A percentile compares a stretch with the other conserved stretches of the same genome.
Evolutionary conservation across 2,797 vertebrate genomes (phyloP).

Genomic region (Trachurus trachurus): DNA sequence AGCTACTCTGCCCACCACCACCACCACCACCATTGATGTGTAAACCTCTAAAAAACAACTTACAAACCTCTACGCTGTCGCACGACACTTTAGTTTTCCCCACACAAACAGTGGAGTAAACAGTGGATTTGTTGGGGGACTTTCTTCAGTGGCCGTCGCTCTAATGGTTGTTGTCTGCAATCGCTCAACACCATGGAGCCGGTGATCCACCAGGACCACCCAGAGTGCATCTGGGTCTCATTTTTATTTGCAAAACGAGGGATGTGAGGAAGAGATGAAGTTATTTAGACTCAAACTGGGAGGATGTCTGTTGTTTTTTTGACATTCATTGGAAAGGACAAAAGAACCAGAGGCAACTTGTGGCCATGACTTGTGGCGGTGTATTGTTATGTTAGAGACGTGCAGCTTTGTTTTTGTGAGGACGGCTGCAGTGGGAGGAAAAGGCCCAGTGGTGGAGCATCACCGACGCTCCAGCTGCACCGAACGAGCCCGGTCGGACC

Average conservation of each 20-base stretch:
- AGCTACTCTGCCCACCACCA: background rate
- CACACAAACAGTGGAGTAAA: too few species aligned
- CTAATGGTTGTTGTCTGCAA: background rate
- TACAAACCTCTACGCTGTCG: background rate
- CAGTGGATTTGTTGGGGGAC: too few species aligned
- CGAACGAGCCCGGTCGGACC: too few species aligned
- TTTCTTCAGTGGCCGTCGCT: too few species aligned
- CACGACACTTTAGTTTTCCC: too few species aligned
- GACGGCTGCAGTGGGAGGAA: background rate
- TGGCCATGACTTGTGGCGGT: background rate
- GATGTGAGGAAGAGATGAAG: background rate
- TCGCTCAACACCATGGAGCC: background rate
- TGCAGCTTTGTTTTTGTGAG: background rate
- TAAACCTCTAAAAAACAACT: background rate
- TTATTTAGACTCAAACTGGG: constrained; percentile 2
- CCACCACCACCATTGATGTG: background rate
- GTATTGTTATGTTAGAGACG: background rate
- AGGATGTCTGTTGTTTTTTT: background rate
- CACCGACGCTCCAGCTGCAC: background rate
- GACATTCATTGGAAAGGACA: constrained; percentile 49
- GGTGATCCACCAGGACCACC: background rate
- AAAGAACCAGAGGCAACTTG: constrained; percentile 5
- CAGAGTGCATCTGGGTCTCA: background rate
- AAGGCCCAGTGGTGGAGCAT: too few species aligned
- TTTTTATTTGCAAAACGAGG: background rate